Evolutionary conservation across 2,797 vertebrate species (phyloP).

Genomic region (Echiichthys vipera): DNA sequence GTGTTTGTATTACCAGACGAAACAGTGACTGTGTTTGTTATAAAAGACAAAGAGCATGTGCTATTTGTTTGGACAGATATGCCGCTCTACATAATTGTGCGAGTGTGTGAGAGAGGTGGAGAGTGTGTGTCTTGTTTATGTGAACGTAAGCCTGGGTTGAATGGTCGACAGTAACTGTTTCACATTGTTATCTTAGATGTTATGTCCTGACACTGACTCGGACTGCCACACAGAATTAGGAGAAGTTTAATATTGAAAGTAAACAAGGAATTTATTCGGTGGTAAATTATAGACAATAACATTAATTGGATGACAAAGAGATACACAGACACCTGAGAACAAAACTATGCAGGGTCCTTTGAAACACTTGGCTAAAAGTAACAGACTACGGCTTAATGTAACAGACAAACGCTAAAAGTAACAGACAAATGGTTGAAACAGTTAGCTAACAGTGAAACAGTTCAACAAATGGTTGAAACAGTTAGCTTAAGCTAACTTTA

Average conservation of each 20-base stretch:
- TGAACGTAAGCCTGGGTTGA: constrained; percentile 61
- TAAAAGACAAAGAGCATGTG: constrained; percentile 77
- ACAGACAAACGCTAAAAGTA: too few relatives aligned
- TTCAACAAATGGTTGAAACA: too few relatives aligned
- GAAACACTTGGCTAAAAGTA: too few relatives aligned
- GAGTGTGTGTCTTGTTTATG: constrained; percentile 47
- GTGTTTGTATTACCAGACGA: constrained; percentile 70
- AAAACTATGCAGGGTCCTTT: too few relatives aligned
- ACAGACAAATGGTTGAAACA: too few relatives aligned
- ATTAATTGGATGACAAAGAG: neutral
- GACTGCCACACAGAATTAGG: neutral
- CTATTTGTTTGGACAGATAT: constrained; percentile 78
- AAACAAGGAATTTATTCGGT: neutral
- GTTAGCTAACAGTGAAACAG: too few relatives aligned
- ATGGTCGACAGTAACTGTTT: constrained; percentile 67
- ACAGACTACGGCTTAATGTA: too few relatives aligned
- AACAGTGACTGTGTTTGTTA: constrained; percentile 73
- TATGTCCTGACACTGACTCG: constrained; percentile 1
- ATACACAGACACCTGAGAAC: neutral
- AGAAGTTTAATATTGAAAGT: neutral
- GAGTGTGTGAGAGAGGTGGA: neutral
- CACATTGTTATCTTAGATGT: constrained; percentile 52
- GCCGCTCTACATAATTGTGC: constrained; percentile 46
- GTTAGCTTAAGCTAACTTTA: too few relatives aligned
- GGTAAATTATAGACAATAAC: neutral